Conservation (phyloP, 2,113 vertebrate species). For the Cyphomyrus discorhynchus region DNA sequence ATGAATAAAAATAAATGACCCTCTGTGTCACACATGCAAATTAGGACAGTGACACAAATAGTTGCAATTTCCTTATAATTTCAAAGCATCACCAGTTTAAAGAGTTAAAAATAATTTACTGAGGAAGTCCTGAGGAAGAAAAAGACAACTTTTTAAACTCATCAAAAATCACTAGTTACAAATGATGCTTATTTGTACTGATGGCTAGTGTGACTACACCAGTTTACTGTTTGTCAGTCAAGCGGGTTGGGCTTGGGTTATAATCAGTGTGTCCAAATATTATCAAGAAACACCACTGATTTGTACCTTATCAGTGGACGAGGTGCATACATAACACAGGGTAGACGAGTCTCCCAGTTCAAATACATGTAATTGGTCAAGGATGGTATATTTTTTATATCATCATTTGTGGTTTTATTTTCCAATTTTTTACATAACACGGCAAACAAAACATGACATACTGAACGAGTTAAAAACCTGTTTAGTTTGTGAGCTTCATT, state of each 20-base stretch:
- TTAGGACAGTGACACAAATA: constrained; percentile 13
- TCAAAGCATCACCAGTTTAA: not conserved
- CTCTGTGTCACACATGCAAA: constrained; percentile 7
- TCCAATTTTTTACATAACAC: not conserved
- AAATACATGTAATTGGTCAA: not conserved
- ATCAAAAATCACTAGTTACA: not conserved
- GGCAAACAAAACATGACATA: not conserved
- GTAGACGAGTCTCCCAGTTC: not conserved
- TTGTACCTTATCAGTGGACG: not conserved
- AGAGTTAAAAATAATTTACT: not conserved
- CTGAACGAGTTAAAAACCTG: not conserved
- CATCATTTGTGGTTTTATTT: not conserved
- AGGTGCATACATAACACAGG: not conserved
- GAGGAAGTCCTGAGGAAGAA: not conserved
- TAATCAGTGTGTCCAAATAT: not conserved
- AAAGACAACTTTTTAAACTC: not conserved
- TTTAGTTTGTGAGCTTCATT: not conserved
- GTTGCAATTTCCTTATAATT: constrained; percentile 7
- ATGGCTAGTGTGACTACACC: not conserved
- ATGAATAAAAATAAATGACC: constrained; percentile 14
- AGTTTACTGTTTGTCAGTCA: not conserved
- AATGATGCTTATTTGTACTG: not conserved
- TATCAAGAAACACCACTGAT: not conserved
- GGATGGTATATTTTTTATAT: not conserved
- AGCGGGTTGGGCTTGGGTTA: not conserved